These are phyloP conservation scores for Atherix ibis DNA, from an alignment of 2,888 invertebrate species.

Conservation along the genomic window DNA sequence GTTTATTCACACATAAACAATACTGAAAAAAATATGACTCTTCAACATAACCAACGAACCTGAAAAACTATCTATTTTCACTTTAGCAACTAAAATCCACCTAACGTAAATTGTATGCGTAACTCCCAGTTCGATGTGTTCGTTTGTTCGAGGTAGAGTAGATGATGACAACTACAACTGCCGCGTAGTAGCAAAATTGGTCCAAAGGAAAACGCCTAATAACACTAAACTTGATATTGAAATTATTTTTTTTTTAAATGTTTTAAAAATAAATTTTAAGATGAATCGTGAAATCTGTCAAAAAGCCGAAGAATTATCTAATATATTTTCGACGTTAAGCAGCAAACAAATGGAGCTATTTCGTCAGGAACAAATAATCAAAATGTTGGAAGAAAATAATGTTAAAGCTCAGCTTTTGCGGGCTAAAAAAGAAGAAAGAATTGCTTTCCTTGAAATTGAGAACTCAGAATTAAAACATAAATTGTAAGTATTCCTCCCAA, in stretches of 20 bases:
- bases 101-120: no score
- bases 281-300: conserved; percentile 20
- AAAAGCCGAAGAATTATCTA: conserved; percentile 22
- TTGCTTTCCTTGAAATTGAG: conserved; percentile 19
- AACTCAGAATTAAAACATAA: conserved; percentile 18
- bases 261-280: conserved; percentile 12
- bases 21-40: no score
- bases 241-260: not conserved
- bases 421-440: conserved; percentile 23
- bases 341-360: conserved; percentile 21
- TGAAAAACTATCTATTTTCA: no score
- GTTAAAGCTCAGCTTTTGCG: conserved; percentile 18
- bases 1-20: no score
- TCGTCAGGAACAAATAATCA: conserved; percentile 22
- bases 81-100: no score
- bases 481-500: conserved; percentile 25
- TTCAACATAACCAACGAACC: no score
- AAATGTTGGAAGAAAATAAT: conserved; percentile 21
- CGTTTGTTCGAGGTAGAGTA: no score
- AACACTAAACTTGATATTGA: no score
- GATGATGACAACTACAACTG: no score
- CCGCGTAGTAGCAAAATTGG: no score
- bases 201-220: no score
- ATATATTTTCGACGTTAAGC: conserved; percentile 18
- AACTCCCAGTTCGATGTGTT: no score